phyloP scores from a whole-genome alignment of 2,797 vertebrate genomes.

The Tolypeutes matacus region DNA sequence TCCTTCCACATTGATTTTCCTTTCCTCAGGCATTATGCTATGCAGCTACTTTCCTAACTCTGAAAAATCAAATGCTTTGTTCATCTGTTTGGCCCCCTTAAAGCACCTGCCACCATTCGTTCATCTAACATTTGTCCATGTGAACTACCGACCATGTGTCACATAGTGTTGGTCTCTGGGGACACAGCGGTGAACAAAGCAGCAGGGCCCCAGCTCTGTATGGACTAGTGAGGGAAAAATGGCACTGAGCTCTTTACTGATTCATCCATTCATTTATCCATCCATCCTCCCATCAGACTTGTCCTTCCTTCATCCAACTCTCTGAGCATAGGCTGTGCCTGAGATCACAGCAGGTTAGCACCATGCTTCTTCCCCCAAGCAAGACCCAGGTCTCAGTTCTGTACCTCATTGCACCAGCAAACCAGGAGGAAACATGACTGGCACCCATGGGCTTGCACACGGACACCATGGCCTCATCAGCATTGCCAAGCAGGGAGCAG shows the following conservation, averaged over 20 bases:
- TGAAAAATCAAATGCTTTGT: background rate
- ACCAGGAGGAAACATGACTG: rapidly evolving
- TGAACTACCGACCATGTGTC: rapidly evolving
- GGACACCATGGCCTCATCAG: background rate
- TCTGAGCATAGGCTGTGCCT: background rate
- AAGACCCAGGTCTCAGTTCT: background rate
- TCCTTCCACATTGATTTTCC: background rate
- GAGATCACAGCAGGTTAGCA: rapidly evolving
- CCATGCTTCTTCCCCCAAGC: rapidly evolving
- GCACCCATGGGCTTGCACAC: background rate
- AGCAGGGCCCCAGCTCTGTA: too few species aligned
- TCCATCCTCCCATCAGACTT: background rate
- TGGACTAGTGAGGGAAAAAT: background rate
- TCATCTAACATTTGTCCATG: background rate
- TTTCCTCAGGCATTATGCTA: background rate
- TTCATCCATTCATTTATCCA: background rate
- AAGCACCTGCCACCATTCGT: background rate
- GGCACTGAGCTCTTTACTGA: background rate
- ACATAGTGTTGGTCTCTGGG: background rate
- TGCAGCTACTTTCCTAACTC: background rate
- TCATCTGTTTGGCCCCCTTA: background rate
- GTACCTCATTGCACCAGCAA: background rate
- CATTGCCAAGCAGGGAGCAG: rapidly evolving
- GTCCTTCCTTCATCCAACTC: background rate
- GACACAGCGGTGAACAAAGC: rapidly evolving